Conservation (phyloP, 1,140 invertebrate species). For the Cherax quadricarinatus region DNA sequence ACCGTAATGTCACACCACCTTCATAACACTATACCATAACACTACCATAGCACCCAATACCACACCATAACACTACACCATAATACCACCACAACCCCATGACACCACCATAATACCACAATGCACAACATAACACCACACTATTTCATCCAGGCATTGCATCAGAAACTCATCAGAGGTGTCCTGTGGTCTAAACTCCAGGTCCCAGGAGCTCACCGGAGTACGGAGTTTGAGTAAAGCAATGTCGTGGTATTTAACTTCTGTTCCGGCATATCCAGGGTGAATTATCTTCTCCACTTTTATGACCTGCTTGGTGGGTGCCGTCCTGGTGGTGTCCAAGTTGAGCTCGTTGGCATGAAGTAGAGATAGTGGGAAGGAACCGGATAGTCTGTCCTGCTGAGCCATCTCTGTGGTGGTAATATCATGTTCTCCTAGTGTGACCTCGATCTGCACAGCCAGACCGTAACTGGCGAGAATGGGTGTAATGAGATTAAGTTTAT, state of each 20-base stretch:
- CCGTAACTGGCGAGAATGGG: too few species aligned
- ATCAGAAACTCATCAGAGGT: too few species aligned
- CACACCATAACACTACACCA: too few species aligned
- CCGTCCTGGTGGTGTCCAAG: not conserved
- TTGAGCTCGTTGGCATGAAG: not conserved
- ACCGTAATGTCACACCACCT: too few species aligned
- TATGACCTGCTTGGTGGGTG: constrained; percentile 29
- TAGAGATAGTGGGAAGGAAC: constrained; percentile 27
- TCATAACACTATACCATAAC: too few species aligned
- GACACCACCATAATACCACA: too few species aligned
- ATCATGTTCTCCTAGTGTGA: constrained; percentile 52
- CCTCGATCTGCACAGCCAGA: not conserved
- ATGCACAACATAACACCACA: too few species aligned
- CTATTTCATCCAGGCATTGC: too few species aligned
- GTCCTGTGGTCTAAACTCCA: too few species aligned
- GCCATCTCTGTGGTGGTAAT: not conserved
- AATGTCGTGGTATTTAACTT: constrained; percentile 61
- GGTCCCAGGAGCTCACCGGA: not conserved
- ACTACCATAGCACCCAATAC: too few species aligned
- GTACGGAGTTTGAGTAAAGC: constrained; percentile 33
- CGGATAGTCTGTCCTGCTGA: not conserved
- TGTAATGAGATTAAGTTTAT: too few species aligned
- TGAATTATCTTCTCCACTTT: constrained; percentile 23
- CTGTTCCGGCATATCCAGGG: constrained; percentile 29
- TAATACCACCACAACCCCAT: too few species aligned